Evolutionary conservation across 2,888 invertebrate species (phyloP).

Genomic region (Nineta flava): DNA sequence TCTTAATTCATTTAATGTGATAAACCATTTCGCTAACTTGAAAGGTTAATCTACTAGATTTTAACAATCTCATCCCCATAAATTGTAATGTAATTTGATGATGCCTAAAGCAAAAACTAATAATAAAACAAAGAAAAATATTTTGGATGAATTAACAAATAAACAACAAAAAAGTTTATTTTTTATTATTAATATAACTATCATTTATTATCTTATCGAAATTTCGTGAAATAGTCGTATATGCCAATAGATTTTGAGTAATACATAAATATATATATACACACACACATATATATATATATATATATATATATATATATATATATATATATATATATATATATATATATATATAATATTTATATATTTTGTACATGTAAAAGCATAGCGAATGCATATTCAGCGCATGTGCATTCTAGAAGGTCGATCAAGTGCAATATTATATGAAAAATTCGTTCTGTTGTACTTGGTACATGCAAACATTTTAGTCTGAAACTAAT

Average conservation of each 20-base stretch:
- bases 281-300: neutral
- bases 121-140: too few relatives aligned
- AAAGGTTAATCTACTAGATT: too few relatives aligned
- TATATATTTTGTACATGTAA: neutral
- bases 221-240: neutral
- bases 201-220: too few relatives aligned
- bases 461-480: slow-evolving; percentile 4
- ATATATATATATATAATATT: neutral
- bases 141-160: too few relatives aligned
- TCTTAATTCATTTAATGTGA: too few relatives aligned
- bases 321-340: neutral
- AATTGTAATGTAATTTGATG: too few relatives aligned
- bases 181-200: too few relatives aligned
- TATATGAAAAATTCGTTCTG: slow-evolving; percentile 9
- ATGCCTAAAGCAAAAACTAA: too few relatives aligned
- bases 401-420: slow-evolving; percentile 8
- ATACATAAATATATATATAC: neutral
- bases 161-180: too few relatives aligned
- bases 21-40: too few relatives aligned
- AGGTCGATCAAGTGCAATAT: slow-evolving; percentile 10
- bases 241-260: neutral
- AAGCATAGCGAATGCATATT: neutral
- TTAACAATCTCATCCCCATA: too few relatives aligned
- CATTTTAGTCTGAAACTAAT: neutral
- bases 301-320: neutral